Conservation (phyloP, 2,888 invertebrate species). For the Ceraclea dissimilis region DNA sequence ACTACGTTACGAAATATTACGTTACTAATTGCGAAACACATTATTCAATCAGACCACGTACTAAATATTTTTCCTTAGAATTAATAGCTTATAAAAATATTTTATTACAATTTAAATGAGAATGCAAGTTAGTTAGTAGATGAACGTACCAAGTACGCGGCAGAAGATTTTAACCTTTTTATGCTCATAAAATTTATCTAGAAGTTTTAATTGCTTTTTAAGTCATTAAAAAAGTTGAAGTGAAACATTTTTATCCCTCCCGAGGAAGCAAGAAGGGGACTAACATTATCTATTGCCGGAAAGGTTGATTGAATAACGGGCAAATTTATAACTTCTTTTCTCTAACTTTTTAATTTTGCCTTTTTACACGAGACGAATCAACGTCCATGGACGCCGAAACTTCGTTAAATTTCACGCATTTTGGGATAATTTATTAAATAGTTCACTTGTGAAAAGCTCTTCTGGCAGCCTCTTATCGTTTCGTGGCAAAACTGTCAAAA, state of each 20-base stretch:
- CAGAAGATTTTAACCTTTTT: slow-evolving; percentile 8
- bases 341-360: background rate
- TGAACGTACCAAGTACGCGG: background rate
- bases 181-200: slow-evolving; percentile 14
- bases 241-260: slow-evolving; percentile 18
- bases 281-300: slow-evolving; percentile 18
- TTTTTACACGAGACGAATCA: background rate
- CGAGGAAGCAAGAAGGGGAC: background rate
- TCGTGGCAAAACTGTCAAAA: too few relatives aligned
- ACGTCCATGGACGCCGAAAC: background rate
- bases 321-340: background rate
- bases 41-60: too few relatives aligned
- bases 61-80: too few relatives aligned
- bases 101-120: too few relatives aligned
- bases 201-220: slow-evolving; percentile 26
- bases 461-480: too few relatives aligned
- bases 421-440: too few relatives aligned
- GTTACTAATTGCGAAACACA: too few relatives aligned
- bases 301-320: slow-evolving; percentile 1
- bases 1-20: too few relatives aligned
- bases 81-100: too few relatives aligned
- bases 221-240: slow-evolving; percentile 25
- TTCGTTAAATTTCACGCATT: too few relatives aligned
- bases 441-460: too few relatives aligned
- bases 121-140: too few relatives aligned